phyloP scores from a whole-genome alignment of 1,140 invertebrate genomes.

The Pteromalus puparum region DNA sequence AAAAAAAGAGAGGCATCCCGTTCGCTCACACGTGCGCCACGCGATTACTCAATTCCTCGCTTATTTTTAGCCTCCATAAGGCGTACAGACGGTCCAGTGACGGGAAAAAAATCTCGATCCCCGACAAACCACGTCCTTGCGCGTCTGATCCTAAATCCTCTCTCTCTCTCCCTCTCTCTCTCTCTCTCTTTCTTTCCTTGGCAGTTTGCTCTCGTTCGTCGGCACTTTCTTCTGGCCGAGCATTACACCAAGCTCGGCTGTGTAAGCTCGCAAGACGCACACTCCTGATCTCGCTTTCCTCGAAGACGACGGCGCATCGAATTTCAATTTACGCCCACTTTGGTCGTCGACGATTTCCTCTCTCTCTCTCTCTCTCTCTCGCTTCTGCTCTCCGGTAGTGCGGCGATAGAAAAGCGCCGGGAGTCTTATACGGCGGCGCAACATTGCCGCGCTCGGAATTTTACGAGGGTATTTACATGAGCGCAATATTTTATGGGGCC shows the following conservation, averaged over 20 bases:
- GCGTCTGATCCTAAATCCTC: no score
- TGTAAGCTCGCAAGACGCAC: neutral
- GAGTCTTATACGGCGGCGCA: slow-evolving; percentile 44
- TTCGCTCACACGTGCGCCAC: no score
- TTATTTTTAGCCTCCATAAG: no score
- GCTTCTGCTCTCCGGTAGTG: no score
- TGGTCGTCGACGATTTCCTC: slow-evolving; percentile 14
- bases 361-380: neutral
- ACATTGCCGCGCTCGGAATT: slow-evolving; percentile 64
- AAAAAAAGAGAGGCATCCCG: no score
- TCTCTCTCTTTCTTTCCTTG: no score
- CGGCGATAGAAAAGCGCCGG: slow-evolving; percentile 7
- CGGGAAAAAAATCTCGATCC: neutral
- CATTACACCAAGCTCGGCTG: neutral
- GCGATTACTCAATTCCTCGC: no score
- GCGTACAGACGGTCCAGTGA: no score
- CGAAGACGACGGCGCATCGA: slow-evolving; percentile 52
- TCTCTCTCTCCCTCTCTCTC: no score
- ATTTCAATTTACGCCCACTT: slow-evolving; percentile 60
- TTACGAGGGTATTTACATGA: slow-evolving; percentile 72
- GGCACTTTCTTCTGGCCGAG: no score
- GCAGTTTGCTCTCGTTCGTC: no score
- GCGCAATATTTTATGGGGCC: slow-evolving; percentile 70
- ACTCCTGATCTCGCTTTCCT: neutral
- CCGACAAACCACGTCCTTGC: neutral